These are phyloP conservation scores for Monarcha castaneiventris DNA, from an alignment of 2,113 vertebrate species.

Conservation along the genomic window DNA sequence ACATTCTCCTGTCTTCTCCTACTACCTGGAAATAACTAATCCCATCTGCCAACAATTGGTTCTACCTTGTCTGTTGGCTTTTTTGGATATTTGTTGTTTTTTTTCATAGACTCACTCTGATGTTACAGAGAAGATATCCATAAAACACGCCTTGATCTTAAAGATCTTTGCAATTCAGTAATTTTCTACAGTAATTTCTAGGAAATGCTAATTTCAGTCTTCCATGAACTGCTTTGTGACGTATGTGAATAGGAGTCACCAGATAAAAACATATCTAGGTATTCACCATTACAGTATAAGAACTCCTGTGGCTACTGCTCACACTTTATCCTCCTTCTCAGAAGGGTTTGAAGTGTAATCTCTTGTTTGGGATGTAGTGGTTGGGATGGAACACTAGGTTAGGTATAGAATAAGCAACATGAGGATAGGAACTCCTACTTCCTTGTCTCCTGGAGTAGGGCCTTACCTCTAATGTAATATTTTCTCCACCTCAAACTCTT, in stretches of 20 bases:
- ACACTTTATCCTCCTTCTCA: neutral
- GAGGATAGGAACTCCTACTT: neutral
- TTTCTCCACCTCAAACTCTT: neutral
- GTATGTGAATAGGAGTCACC: neutral
- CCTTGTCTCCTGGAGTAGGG: neutral
- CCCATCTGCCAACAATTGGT: neutral
- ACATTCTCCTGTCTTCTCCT: neutral
- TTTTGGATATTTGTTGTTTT: neutral
- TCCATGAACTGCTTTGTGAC: neutral
- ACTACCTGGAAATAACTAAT: neutral
- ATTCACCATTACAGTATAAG: neutral
- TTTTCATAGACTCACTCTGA: neutral
- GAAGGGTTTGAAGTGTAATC: neutral
- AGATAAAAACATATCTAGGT: neutral
- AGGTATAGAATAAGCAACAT: neutral
- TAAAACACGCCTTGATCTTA: neutral
- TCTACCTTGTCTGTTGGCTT: neutral
- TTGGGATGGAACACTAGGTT: neutral
- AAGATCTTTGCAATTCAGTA: neutral
- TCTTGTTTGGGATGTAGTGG: neutral
- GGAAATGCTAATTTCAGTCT: neutral
- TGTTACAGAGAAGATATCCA: neutral
- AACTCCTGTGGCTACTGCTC: neutral
- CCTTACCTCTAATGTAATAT: neutral
- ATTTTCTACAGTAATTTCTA: neutral